phyloP scores from a whole-genome alignment of 2,888 invertebrate genomes.

The Amiota mariae region DNA sequence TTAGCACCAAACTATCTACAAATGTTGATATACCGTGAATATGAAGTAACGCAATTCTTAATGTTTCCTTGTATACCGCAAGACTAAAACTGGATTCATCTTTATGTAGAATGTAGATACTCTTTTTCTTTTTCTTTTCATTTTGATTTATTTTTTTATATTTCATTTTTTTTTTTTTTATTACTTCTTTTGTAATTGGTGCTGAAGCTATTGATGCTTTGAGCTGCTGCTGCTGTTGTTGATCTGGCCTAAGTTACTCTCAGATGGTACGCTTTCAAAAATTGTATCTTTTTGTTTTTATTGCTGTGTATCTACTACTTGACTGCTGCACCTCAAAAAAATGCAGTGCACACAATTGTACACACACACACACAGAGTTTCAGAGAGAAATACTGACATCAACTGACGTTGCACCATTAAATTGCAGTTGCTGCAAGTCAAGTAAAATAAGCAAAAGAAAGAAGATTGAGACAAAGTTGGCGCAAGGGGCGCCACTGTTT shows the following conservation, averaged over 20 bases:
- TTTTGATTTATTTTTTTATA: too few species aligned
- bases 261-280: constrained; percentile 39
- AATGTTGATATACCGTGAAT: background rate
- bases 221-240: constrained; percentile 21
- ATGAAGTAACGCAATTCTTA: background rate
- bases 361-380: background rate
- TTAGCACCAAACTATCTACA: too few species aligned
- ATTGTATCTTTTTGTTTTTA: constrained; percentile 31
- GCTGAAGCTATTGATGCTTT: constrained; percentile 7
- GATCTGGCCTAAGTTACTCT: constrained; percentile 8
- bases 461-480: background rate
- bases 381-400: background rate
- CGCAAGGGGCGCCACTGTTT: background rate
- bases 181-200: background rate
- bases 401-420: constrained; percentile 32
- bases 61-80: constrained; percentile 21
- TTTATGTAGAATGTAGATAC: constrained; percentile 14
- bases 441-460: background rate
- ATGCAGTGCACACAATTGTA: constrained; percentile 10
- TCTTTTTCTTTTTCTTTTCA: background rate
- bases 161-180: background rate
- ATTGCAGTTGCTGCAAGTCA: constrained; percentile 17
- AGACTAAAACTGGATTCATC: constrained; percentile 23
- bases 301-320: background rate
- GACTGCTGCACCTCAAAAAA: constrained; percentile 20